phyloP scores from a whole-genome alignment of 2,888 invertebrate genomes.

The Heteromyza rotundicornis region DNA sequence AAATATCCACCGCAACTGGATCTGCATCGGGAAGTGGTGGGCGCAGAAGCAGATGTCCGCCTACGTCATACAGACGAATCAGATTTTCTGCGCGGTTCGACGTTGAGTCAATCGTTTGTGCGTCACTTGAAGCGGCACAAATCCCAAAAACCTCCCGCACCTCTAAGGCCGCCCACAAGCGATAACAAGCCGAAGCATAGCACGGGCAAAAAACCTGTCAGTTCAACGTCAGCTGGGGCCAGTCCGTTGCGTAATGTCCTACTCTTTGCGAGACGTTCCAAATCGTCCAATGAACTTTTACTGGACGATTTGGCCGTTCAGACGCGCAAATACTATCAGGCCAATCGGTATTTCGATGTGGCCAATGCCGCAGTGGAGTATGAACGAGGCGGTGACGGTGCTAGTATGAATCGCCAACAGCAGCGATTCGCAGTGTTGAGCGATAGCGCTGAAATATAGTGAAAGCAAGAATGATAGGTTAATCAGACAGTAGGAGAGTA shows the following conservation, averaged over 20 bases:
- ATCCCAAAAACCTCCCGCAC: constrained; percentile 40
- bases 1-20: constrained; percentile 46
- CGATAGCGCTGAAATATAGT: constrained; percentile 17
- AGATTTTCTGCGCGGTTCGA: constrained; percentile 61
- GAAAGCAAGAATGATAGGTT: too few relatives aligned
- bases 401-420: neutral
- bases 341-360: neutral
- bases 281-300: constrained; percentile 54
- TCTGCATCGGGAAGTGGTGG: constrained; percentile 33
- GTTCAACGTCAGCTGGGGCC: constrained; percentile 36
- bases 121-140: constrained; percentile 48
- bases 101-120: constrained; percentile 61
- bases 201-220: constrained; percentile 15
- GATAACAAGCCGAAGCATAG: constrained; percentile 26
- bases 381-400: neutral
- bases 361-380: neutral
- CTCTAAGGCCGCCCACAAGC: constrained; percentile 42
- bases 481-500: too few relatives aligned
- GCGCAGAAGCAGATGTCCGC: constrained; percentile 18
- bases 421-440: neutral
- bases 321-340: constrained; percentile 52
- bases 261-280: constrained; percentile 52
- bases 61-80: too few relatives aligned
- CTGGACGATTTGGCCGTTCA: constrained; percentile 52
- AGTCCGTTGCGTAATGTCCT: constrained; percentile 42